Percentiles rank a stretch among this genome's conserved stretches.
These are phyloP conservation scores for Lonchura striata DNA, from an alignment of 2,113 vertebrate genomes.

Conservation along the genomic window DNA sequence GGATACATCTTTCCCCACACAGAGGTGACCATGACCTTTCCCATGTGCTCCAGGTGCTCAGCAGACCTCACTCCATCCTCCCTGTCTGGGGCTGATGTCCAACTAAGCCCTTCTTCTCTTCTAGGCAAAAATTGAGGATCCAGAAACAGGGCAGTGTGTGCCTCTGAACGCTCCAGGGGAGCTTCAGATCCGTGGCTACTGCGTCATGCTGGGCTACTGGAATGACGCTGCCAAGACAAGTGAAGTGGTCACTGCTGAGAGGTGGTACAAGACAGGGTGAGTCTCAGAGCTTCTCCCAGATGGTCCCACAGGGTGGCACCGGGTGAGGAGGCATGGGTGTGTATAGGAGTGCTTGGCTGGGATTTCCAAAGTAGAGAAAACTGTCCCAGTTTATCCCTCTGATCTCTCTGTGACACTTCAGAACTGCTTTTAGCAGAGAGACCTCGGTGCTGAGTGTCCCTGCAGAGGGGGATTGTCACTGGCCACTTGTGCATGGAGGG, in stretches of 20 bases:
- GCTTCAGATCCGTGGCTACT: conserved; percentile 87
- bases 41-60: not conserved
- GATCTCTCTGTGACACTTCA: not conserved
- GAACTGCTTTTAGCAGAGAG: not conserved
- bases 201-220: conserved; percentile 95
- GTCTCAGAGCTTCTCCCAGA: conserved; percentile 1
- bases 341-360: not conserved
- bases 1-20: conserved; percentile 84
- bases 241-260: conserved; percentile 75
- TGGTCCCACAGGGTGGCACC: not conserved
- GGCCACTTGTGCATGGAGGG: not conserved
- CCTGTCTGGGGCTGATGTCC: not conserved
- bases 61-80: not conserved
- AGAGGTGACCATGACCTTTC: conserved; percentile 78
- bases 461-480: not conserved
- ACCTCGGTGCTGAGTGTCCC: not conserved
- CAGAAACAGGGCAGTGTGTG: conserved; percentile 51
- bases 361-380: not conserved
- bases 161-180: conserved; percentile 83
- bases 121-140: conserved; percentile 86
- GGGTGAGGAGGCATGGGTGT: not conserved
- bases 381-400: not conserved
- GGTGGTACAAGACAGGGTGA: conserved; percentile 96
- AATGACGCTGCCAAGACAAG: conserved; percentile 76
- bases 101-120: not conserved